Evolutionary conservation across 2,113 vertebrate genomes (phyloP).

Genomic region (Cepphus grylle): DNA sequence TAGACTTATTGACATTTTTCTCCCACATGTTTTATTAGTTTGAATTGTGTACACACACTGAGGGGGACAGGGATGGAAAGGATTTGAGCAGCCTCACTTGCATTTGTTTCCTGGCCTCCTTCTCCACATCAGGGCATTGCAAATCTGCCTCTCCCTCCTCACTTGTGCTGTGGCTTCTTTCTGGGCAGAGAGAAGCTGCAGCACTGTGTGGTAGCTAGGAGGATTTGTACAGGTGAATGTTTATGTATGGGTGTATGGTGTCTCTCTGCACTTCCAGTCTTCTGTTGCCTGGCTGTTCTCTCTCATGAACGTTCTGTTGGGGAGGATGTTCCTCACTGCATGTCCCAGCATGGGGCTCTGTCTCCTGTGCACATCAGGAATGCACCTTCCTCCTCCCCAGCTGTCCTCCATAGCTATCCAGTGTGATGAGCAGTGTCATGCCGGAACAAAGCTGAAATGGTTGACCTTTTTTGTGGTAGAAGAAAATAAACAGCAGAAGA

Average conservation of each 20-base stretch:
- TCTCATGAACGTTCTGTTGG: rapidly evolving
- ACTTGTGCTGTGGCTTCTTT: not conserved
- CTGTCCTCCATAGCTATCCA: not conserved
- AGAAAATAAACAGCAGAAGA: not conserved
- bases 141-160: not conserved
- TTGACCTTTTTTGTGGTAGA: not conserved
- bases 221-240: not conserved
- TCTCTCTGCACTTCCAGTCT: not conserved
- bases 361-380: not conserved
- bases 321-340: not conserved
- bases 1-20: not conserved
- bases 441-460: not conserved
- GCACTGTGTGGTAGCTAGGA: too few relatives aligned
- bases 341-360: not conserved
- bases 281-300: not conserved
- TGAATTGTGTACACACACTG: rapidly evolving
- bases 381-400: not conserved
- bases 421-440: not conserved
- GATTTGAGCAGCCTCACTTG: not conserved
- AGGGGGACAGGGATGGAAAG: not conserved
- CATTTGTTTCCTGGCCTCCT: not conserved
- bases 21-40: not conserved
- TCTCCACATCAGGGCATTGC: not conserved
- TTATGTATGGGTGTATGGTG: not conserved
- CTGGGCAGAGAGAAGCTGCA: not conserved